Conservation (phyloP, 2,113 vertebrate genomes). For the Prolemur simus region DNA sequence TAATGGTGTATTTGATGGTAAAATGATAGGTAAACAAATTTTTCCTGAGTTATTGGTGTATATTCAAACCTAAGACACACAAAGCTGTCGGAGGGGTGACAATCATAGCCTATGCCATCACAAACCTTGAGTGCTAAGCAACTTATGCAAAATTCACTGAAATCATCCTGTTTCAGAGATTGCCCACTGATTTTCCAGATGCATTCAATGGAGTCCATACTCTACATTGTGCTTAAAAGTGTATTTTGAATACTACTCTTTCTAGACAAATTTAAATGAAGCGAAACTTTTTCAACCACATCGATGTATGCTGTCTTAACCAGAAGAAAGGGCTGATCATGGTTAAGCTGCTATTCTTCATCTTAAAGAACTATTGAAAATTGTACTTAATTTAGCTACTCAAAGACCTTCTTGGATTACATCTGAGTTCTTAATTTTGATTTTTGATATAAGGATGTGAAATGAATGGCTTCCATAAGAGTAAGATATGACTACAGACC, state of each 20-base stretch:
- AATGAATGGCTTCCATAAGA: background rate
- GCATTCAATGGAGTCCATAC: background rate
- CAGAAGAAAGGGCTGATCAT: background rate
- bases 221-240: background rate
- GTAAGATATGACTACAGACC: background rate
- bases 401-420: background rate
- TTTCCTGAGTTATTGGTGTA: background rate
- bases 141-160: background rate
- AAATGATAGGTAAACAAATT: background rate
- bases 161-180: background rate
- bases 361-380: background rate
- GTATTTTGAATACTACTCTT: background rate
- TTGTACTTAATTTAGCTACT: background rate
- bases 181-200: background rate
- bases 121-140: background rate
- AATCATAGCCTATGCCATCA: rapidly evolving
- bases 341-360: background rate
- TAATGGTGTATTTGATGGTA: background rate
- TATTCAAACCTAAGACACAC: background rate
- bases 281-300: background rate
- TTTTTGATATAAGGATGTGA: background rate
- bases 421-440: background rate
- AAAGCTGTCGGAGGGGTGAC: background rate
- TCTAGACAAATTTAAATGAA: constrained; percentile 10
- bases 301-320: background rate